These are phyloP conservation scores for Aphodius sticticus DNA, from an alignment of 2,888 invertebrate genomes.

Conservation along the genomic window DNA sequence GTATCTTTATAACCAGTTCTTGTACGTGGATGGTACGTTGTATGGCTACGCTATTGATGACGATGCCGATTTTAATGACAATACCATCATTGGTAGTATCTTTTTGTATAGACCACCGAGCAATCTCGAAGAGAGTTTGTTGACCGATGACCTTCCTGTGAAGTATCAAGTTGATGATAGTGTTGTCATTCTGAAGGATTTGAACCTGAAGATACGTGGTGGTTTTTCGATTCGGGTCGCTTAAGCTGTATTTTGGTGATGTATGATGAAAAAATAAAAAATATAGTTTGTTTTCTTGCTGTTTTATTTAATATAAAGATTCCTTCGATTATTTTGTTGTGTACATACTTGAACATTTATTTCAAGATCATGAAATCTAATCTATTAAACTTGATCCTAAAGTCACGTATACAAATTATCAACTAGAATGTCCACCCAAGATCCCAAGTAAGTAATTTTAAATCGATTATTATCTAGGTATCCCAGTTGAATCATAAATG, in stretches of 20 bases:
- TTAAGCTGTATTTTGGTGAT: background rate
- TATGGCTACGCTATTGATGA: slow-evolving; percentile 24
- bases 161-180: background rate
- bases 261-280: no score
- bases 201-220: background rate
- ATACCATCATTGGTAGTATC: slow-evolving; percentile 23
- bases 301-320: no score
- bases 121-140: slow-evolving; percentile 48
- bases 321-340: no score
- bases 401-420: no score
- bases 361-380: no score
- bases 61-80: slow-evolving; percentile 30
- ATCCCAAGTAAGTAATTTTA: no score
- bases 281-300: no score
- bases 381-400: no score
- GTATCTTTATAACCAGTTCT: slow-evolving; percentile 53
- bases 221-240: background rate
- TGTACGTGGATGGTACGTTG: slow-evolving; percentile 18
- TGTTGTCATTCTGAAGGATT: background rate
- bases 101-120: slow-evolving; percentile 18
- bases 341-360: no score
- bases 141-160: background rate
- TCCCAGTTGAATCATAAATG: no score
- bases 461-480: no score
- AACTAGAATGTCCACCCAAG: no score